A percentile compares a stretch with the other conserved stretches of the same genome.
phyloP scores from a whole-genome alignment of 2,888 invertebrate genomes.

The Elegia similella region DNA sequence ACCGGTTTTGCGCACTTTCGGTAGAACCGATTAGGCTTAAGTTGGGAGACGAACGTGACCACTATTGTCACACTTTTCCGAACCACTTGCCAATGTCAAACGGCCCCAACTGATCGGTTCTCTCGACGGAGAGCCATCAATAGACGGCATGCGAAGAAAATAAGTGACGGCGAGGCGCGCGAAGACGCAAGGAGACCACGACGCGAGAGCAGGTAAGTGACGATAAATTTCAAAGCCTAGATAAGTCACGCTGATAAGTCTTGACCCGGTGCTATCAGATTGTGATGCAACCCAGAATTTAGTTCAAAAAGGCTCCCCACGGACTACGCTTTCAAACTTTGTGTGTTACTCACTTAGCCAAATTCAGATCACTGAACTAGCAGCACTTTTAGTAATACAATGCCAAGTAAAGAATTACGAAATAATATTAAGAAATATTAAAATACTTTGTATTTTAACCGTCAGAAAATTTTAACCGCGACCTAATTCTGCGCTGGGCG shows the following conservation, averaged over 20 bases:
- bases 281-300: constrained; percentile 18
- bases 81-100: neutral
- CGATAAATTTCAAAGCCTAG: constrained; percentile 1
- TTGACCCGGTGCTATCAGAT: neutral
- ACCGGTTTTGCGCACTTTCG: neutral
- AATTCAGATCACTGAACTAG: no score
- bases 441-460: no score
- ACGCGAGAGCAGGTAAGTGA: neutral
- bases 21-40: neutral
- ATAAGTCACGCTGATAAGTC: neutral
- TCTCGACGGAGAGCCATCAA: neutral
- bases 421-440: no score
- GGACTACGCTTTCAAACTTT: neutral
- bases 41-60: neutral
- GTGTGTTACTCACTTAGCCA: no score
- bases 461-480: no score
- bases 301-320: neutral
- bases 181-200: neutral
- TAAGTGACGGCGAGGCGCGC: neutral
- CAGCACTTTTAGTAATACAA: no score
- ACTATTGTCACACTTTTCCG: neutral
- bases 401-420: no score
- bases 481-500: no score
- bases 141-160: neutral
- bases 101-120: neutral